Evolutionary conservation across 1,140 invertebrate genomes (phyloP).

Genomic region (Procambarus clarkii): DNA sequence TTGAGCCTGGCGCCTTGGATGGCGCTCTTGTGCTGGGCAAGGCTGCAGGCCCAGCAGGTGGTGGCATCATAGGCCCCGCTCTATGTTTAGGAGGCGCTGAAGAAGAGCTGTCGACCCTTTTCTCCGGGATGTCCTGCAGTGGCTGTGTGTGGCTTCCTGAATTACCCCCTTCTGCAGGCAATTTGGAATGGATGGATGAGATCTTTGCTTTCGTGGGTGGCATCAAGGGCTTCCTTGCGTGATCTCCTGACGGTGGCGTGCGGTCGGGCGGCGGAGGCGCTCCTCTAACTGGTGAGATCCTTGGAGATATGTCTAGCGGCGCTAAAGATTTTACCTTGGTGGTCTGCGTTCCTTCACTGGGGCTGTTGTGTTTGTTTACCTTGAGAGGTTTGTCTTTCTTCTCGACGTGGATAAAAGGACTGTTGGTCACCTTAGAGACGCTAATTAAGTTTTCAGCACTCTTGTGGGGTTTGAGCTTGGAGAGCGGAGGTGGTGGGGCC

Average conservation of each 20-base stretch:
- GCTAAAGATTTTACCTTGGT: not conserved
- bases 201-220: not conserved
- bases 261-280: not conserved
- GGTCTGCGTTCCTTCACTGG: not conserved
- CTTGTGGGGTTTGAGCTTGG: not conserved
- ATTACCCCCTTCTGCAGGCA: not conserved
- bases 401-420: not conserved
- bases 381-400: not conserved
- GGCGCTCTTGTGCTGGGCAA: too few species aligned
- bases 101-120: not conserved
- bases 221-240: not conserved
- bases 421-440: not conserved
- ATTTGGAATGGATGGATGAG: not conserved
- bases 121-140: not conserved
- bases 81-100: not conserved
- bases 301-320: not conserved
- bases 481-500: not conserved
- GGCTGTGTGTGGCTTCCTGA: not conserved
- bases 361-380: not conserved
- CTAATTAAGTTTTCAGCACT: not conserved
- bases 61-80: not conserved
- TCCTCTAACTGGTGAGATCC: not conserved
- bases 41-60: not conserved
- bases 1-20: not conserved
- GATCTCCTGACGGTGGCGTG: not conserved